Evolutionary conservation across 2,113 vertebrate species (phyloP).

Genomic region (Hemiscyllium ocellatum): DNA sequence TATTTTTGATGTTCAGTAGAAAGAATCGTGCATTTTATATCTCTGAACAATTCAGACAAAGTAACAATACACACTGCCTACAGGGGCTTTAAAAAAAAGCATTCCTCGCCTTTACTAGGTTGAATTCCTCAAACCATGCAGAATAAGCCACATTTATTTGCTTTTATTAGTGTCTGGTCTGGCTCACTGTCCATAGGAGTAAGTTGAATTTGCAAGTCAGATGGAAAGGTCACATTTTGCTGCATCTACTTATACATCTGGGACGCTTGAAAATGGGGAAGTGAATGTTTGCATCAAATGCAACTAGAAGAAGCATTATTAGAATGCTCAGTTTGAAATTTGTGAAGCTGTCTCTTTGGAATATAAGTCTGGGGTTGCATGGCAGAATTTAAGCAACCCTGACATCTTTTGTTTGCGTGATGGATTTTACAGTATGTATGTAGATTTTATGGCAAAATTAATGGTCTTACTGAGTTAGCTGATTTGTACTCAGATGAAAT

Average conservation of each 20-base stretch:
- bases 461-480: slow-evolving; percentile 23
- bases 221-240: slow-evolving; percentile 49
- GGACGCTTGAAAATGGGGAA: slow-evolving; percentile 33
- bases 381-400: slow-evolving; percentile 31
- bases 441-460: slow-evolving; percentile 34
- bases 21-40: slow-evolving; percentile 23
- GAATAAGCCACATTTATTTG: slow-evolving; percentile 43
- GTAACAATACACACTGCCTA: slow-evolving; percentile 41
- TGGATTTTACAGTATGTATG: slow-evolving; percentile 38
- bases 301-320: slow-evolving; percentile 1
- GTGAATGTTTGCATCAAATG: background rate
- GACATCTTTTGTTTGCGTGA: slow-evolving; percentile 36
- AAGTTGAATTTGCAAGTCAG: slow-evolving; percentile 45
- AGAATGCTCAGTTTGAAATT: slow-evolving; percentile 32
- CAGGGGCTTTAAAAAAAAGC: slow-evolving; percentile 53
- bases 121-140: slow-evolving; percentile 54
- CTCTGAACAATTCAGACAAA: slow-evolving; percentile 38
- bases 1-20: slow-evolving; percentile 39
- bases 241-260: slow-evolving; percentile 32
- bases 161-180: slow-evolving; percentile 42
- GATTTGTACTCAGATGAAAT: background rate
- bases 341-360: slow-evolving; percentile 35
- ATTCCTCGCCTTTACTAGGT: slow-evolving; percentile 42
- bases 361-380: slow-evolving; percentile 12
- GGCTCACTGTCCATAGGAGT: slow-evolving; percentile 41